These are phyloP conservation scores for Lampris megalopsis DNA, from an alignment of 2,113 vertebrate genomes.

Conservation along the genomic window DNA sequence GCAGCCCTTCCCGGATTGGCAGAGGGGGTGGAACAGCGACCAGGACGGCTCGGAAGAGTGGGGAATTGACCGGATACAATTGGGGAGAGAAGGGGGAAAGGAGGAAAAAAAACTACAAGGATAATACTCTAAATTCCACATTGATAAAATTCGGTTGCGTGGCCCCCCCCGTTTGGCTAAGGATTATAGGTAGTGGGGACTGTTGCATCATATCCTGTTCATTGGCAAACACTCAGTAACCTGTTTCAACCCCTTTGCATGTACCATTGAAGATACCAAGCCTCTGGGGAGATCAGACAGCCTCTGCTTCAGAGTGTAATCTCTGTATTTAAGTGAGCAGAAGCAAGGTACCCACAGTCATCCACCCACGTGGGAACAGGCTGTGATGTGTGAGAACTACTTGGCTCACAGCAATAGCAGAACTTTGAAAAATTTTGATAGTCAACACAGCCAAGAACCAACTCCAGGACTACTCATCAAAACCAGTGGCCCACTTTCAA, in stretches of 20 bases:
- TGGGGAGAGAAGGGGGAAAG: too few relatives aligned
- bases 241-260: conserved; percentile 59
- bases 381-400: conserved; percentile 59
- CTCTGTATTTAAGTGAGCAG: conserved; percentile 55
- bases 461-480: conserved; percentile 40
- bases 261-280: conserved; percentile 45
- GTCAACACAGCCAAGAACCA: conserved; percentile 37
- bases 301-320: conserved; percentile 60
- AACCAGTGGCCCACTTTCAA: conserved; percentile 8
- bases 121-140: too few relatives aligned
- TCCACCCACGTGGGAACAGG: conserved; percentile 25
- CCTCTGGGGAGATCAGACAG: conserved; percentile 57
- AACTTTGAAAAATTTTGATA: conserved; percentile 46
- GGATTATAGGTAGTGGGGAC: too few relatives aligned
- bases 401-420: conserved; percentile 46
- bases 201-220: not conserved
- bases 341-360: conserved; percentile 45
- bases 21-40: too few relatives aligned
- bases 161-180: too few relatives aligned
- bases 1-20: too few relatives aligned
- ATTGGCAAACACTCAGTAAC: conserved; percentile 41
- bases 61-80: too few relatives aligned
- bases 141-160: too few relatives aligned
- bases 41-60: too few relatives aligned
- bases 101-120: too few relatives aligned